phyloP scores from a whole-genome alignment of 2,888 invertebrate species.

The Elmis aenea region DNA sequence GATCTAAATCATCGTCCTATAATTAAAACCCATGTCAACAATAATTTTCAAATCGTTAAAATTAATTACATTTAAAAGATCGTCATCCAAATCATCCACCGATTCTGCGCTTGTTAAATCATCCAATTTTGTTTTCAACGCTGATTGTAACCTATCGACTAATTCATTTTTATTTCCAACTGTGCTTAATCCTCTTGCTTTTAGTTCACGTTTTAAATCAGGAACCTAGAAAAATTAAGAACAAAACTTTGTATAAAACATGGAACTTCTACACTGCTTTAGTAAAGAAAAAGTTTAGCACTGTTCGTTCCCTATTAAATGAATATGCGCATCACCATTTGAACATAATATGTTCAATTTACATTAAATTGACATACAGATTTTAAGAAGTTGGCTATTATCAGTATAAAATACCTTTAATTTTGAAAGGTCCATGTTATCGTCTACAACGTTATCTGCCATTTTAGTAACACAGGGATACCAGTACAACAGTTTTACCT shows the following conservation, averaged over 20 bases:
- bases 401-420: too few relatives aligned
- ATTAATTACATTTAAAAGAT: conserved; percentile 53
- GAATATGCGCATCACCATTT: too few relatives aligned
- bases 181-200: conserved; percentile 66
- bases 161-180: conserved; percentile 81
- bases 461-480: too few relatives aligned
- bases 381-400: too few relatives aligned
- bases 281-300: too few relatives aligned
- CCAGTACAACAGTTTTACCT: too few relatives aligned
- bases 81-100: conserved; percentile 54
- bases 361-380: too few relatives aligned
- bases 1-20: conserved; percentile 38
- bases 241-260: too few relatives aligned
- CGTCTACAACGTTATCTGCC: conserved; percentile 10
- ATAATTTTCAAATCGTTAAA: conserved; percentile 6
- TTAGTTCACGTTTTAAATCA: conserved; percentile 77
- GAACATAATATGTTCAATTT: too few relatives aligned
- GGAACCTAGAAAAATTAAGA: conserved; percentile 59
- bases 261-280: too few relatives aligned
- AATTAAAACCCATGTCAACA: conserved; percentile 13
- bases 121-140: conserved; percentile 49
- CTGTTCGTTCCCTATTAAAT: too few relatives aligned
- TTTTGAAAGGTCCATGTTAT: conserved; percentile 16
- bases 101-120: conserved; percentile 40
- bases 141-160: conserved; percentile 67